A percentile compares a stretch with the other conserved stretches of the same genome.
Conservation (phyloP, 2,888 invertebrate species). For the Coenonympha glycerion region DNA sequence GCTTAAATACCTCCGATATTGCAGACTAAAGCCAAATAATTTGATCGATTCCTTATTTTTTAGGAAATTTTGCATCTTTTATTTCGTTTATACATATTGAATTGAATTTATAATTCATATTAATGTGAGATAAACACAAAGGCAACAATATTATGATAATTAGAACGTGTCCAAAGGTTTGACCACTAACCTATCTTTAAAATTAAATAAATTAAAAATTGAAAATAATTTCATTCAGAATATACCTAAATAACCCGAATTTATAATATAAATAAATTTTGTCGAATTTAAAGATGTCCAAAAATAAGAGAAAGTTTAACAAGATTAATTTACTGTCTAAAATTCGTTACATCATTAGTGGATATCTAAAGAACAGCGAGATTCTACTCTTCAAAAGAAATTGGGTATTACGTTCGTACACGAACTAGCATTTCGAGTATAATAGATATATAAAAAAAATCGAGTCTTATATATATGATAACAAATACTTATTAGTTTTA, state of each 20-base stretch:
- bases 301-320: not conserved
- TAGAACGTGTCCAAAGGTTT: not conserved
- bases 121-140: too few species aligned
- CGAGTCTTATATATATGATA: too few species aligned
- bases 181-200: not conserved
- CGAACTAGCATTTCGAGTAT: not conserved
- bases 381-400: constrained; percentile 13
- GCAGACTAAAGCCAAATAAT: too few species aligned
- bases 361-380: constrained; percentile 15
- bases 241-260: not conserved
- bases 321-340: constrained; percentile 1
- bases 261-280: not conserved
- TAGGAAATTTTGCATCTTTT: too few species aligned
- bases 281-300: not conserved
- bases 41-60: too few species aligned
- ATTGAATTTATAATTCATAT: too few species aligned
- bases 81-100: too few species aligned
- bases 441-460: too few species aligned
- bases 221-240: not conserved
- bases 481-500: too few species aligned
- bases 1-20: too few species aligned
- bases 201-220: not conserved
- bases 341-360: constrained; percentile 12
- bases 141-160: not conserved
- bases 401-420: not conserved